Evolutionary conservation across 2,888 invertebrate species (phyloP), one percentile per base, ranked within the genome.

Genomic region (Minunthozetes semirufus): DNA sequence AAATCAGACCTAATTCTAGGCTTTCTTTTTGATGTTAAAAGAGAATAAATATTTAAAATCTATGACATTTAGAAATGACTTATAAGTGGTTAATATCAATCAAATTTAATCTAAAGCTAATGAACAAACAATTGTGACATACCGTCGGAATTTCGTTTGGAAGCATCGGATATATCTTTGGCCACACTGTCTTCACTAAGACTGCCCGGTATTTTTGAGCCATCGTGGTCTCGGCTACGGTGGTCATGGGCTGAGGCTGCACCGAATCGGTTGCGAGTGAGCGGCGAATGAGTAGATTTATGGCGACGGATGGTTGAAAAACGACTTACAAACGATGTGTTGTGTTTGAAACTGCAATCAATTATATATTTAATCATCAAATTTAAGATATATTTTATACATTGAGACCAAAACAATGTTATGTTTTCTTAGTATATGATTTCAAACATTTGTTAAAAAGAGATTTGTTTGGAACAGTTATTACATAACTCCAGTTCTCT

Each of bases 301-400:
- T 80, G 79, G 38, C 92, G 87, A 77, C 92, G 88, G 83, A 92
- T 92, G 78, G 92, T 92, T 80, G 93, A 93, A 84, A 93, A 87
- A 80, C 93, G 88, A 81, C 93, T 92, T 83, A 93, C 93, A 86
- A 94, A 94, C 75, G 93, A 93, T 80, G 93, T 90, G 85, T 93
- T 93, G 87, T 92, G 92, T 87, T 93, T 93, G 87, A 92, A 93
- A 84, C 92, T 92, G 76, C 0, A 75, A 38, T 42, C n/a, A 33
- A 22, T 29, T 42, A 19, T 13, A 42, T 42, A 8, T 42, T 13
- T 42, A 42, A 42, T 42, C 13, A 42, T 33, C 9, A 33, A 33
- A 33, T 9, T 33, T 33, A 33, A 33, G 4, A 9, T 4, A 5
- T 72, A 17, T 72, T 1, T 9, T 19, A 15, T 15, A 27, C 66